Evolutionary conservation across 2,113 vertebrate species (phyloP).

Genomic region (Rhinolophus ferrumequinum): DNA sequence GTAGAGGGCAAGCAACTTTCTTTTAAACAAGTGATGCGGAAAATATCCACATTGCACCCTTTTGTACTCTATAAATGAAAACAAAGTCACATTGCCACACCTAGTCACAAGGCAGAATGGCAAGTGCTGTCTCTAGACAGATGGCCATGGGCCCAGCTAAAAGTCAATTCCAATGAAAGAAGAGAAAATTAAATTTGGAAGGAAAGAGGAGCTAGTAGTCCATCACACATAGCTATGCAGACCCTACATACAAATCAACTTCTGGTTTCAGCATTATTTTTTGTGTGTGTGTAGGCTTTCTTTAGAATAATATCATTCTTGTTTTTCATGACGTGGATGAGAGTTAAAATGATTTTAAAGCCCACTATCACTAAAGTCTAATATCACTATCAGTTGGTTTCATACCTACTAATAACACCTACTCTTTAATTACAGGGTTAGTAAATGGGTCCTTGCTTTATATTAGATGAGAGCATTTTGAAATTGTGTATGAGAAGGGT

Average conservation of each 20-base stretch:
- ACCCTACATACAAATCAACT: conserved; percentile 26
- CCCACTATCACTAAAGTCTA: not conserved
- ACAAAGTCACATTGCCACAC: not conserved
- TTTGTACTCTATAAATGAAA: not conserved
- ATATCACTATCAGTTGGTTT: conserved; percentile 1
- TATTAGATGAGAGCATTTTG: not conserved
- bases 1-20: not conserved
- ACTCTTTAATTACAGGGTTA: not conserved
- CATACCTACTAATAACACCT: not conserved
- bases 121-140: conserved; percentile 52
- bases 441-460: not conserved
- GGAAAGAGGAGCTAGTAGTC: conserved; percentile 7
- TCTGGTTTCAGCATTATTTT: conserved; percentile 33
- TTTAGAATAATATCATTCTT: conserved; percentile 48
- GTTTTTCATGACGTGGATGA: not conserved
- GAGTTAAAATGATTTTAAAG: conserved; percentile 46
- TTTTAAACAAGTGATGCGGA: not conserved
- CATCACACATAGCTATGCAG: conserved; percentile 33
- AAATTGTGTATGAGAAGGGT: not conserved
- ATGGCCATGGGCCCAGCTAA: not conserved
- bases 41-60: not conserved
- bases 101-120: conserved; percentile 39
- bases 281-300: not conserved
- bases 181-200: conserved; percentile 54
- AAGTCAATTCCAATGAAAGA: conserved; percentile 48